Conservation (phyloP, 2,888 invertebrate species). For the Leptothorax acervorum region DNA sequence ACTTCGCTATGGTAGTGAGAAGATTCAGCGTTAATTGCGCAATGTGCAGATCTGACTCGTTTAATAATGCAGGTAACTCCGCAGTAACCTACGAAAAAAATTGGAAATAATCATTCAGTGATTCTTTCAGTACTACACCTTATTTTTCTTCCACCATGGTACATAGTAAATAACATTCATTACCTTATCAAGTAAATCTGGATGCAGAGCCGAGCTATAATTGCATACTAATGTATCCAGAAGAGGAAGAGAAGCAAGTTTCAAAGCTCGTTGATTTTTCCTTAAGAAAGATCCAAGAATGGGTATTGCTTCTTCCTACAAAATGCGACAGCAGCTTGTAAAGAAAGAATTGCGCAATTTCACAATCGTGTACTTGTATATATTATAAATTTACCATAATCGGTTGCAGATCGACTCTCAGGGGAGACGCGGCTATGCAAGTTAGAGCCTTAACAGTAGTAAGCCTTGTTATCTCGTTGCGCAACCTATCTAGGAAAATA, state of each 20-base stretch:
- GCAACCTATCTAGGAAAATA: conserved; percentile 96
- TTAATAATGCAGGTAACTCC: conserved; percentile 96
- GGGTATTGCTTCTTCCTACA: conserved; percentile 94
- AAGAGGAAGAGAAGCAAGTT: conserved; percentile 95
- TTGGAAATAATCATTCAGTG: neutral
- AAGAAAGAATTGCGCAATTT: conserved; percentile 12
- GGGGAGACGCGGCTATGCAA: conserved; percentile 96
- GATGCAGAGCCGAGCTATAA: conserved; percentile 91
- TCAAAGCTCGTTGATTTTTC: conserved; percentile 98
- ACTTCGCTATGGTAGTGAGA: conserved; percentile 92
- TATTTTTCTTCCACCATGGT: too few relatives aligned
- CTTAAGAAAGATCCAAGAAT: conserved; percentile 97
- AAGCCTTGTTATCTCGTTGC: conserved; percentile 98
- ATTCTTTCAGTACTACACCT: neutral
- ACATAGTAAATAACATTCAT: conserved; percentile 42
- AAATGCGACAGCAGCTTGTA: conserved; percentile 59
- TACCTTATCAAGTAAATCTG: conserved; percentile 91
- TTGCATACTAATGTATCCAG: conserved; percentile 96
- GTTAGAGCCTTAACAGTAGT: conserved; percentile 98
- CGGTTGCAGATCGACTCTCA: conserved; percentile 93
- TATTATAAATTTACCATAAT: conserved; percentile 88
- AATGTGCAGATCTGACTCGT: conserved; percentile 98
- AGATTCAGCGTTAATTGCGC: conserved; percentile 96
- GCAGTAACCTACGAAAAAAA: conserved; percentile 89
- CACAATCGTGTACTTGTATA: neutral